Percentiles rank a stretch among this genome's conserved stretches.
These are phyloP conservation scores for Uria aalge DNA, from an alignment of 2,113 vertebrate species.

Conservation along the genomic window DNA sequence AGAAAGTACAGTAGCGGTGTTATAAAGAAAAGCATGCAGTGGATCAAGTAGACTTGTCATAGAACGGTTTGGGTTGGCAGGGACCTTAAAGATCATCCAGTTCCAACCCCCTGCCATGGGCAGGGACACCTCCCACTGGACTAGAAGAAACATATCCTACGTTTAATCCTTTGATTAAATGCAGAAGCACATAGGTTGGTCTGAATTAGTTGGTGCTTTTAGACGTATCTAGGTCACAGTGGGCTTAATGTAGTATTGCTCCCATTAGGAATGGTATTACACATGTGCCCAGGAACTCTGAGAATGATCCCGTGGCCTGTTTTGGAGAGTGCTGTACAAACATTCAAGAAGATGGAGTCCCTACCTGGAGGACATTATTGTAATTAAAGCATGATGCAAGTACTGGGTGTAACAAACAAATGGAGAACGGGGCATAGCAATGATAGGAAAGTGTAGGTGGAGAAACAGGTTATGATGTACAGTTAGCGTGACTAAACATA, in stretches of 20 bases:
- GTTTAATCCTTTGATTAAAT: background rate
- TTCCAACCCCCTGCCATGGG: background rate
- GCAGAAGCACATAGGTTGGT: background rate
- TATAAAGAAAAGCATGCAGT: background rate
- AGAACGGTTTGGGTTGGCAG: background rate
- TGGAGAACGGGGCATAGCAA: background rate
- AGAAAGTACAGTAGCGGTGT: background rate
- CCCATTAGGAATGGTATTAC: background rate
- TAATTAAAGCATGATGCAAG: slow-evolving; percentile 18
- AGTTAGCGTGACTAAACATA: background rate
- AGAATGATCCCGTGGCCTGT: background rate
- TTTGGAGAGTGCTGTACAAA: background rate
- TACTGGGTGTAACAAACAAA: background rate
- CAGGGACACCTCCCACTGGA: background rate
- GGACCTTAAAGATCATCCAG: background rate
- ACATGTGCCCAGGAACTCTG: background rate
- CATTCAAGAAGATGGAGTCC: background rate
- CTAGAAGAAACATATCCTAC: background rate
- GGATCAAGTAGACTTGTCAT: background rate
- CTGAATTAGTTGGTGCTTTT: background rate
- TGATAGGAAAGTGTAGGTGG: slow-evolving; percentile 18
- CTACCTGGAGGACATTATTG: background rate
- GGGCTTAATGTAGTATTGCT: background rate
- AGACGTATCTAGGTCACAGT: background rate
- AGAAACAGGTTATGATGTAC: background rate